Evolutionary conservation across 2,888 invertebrate species (phyloP), one percentile per base, ranked within the genome.

Genomic region (Standfussiana lucernea): DNA sequence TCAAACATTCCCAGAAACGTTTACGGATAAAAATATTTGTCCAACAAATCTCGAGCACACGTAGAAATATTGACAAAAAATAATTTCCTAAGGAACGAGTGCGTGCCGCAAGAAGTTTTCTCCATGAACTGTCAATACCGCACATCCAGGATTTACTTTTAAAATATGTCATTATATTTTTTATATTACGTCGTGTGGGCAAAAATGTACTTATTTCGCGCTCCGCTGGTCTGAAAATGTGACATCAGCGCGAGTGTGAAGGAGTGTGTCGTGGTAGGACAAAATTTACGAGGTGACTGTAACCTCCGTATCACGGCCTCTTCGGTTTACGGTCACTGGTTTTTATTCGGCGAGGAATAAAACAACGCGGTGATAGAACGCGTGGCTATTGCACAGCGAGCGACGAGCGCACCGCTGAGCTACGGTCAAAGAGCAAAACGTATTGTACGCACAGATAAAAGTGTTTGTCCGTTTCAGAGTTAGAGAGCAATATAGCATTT

Each of bases 131-230:
- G 93, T 94, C 93, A 93, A 94, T 93, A 91, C 90, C 92, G 90
- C 81, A 84, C 82, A 87, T 80, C 84, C 86, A 88, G 92, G 94
- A 94, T 94, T 95, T 95, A 94, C 95, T 94, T 95, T 95, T 94
- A 95, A 95, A 95, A 95, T 94, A 94, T 91, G 94, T 95, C 95
- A 95, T 96, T 95, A 96, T 96, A 81, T 95, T 95, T 95, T 95
- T 96, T 95, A 91, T 95, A 95, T 95, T 94, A 95, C 94, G 92
- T 93, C 93, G 93, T 93, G 93, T 92, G 95, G 94, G 95, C 95
- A 96, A 96, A 89, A 95, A 96, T 96, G 96, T 96, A 96, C 96
- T 96, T 96, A 96, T 96, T 96, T 96, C 95, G 92, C 96, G 96
- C 96, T 96, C 96, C 96, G 95, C 86, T 96, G 96, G 91, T 92